Conservation (phyloP, 2,888 invertebrate genomes). For the Lasioglossum malachurum region DNA sequence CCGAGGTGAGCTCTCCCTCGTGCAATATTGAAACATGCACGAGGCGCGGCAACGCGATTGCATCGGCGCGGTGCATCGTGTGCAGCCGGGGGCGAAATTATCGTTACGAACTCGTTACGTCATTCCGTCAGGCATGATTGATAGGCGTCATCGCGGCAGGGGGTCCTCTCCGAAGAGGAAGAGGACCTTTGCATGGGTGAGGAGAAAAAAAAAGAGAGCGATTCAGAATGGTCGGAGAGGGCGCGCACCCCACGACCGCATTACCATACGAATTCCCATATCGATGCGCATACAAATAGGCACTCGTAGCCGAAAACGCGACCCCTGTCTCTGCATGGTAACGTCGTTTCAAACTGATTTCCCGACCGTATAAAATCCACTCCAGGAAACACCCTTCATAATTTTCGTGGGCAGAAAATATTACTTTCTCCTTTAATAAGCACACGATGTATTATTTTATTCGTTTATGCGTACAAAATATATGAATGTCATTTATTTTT, state of each 20-base stretch:
- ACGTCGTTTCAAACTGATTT: slow-evolving; percentile 2
- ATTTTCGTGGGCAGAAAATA: background rate
- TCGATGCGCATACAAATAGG: slow-evolving; percentile 67
- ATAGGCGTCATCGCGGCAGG: slow-evolving; percentile 6
- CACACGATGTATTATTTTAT: background rate
- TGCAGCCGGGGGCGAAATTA: slow-evolving; percentile 16
- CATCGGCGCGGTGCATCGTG: slow-evolving; percentile 18
- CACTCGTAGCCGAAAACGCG: slow-evolving; percentile 33
- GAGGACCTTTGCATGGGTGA: slow-evolving; percentile 2
- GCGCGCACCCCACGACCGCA: slow-evolving; percentile 41
- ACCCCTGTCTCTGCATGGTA: slow-evolving; percentile 4
- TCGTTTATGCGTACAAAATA: background rate
- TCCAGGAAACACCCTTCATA: background rate
- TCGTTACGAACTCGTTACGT: slow-evolving; percentile 18
- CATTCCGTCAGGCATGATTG: slow-evolving; percentile 37
- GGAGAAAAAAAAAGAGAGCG: slow-evolving; percentile 31
- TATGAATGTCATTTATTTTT: background rate
- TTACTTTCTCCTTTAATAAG: background rate
- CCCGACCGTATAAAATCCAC: background rate
- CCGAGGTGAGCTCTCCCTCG: background rate
- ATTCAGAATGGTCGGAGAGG: background rate
- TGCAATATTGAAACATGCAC: slow-evolving; percentile 6
- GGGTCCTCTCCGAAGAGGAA: background rate
- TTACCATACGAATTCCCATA: slow-evolving; percentile 66
- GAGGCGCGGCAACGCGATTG: background rate